Evolutionary conservation across 1,140 invertebrate species (phyloP), one percentile per base, ranked within the genome.

Genomic region (Ylistrum balloti): DNA sequence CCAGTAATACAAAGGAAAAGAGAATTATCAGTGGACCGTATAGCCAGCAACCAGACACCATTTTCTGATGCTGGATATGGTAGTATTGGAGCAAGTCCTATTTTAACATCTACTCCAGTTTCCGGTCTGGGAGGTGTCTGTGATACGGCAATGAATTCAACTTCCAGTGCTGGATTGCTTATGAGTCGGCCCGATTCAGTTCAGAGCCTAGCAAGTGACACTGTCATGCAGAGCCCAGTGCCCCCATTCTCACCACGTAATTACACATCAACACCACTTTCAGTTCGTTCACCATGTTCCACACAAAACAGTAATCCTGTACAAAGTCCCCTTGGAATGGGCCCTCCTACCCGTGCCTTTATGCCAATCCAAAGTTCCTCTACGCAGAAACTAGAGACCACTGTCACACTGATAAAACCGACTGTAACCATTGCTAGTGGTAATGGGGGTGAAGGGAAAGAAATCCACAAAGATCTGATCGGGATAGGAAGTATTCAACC

Each of bases 21-120:
- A 34, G 92, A 93, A 86, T 41, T 41, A 17, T 92, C 93, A 10
- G 41, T 91, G 0, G 93, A 93, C 11, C 86, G 91, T 17, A 22
- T 87, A n/a, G n/a, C n/a, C 11, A 91, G 86, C 20, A 92, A 86
- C 32, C 92, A 93, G 34, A 93, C 93, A 33, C 93, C 93, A 0
- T 88, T 90, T 20, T 93, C 93, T 48, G 93, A 94, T 92, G 91
- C 91, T 86, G 93, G 93, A n/a, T 94, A 94, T 74, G 89, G 91
- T 38, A 94, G 93, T 88, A 91, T 92, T 33, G 92, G 92, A n/a
- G 88, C 93, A 0, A 94, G 93, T 87, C 93, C 93, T 32, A 88
- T 94, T 10, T 88, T 88, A 48, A 90, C 89, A 33, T 88, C 90
- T 7, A 56, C 92, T 15, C 88, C 91, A 85, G 34, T 91, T n/a